Evolutionary conservation across 2,797 vertebrate genomes (phyloP).

Genomic region (Buphagus erythrorhynchus): DNA sequence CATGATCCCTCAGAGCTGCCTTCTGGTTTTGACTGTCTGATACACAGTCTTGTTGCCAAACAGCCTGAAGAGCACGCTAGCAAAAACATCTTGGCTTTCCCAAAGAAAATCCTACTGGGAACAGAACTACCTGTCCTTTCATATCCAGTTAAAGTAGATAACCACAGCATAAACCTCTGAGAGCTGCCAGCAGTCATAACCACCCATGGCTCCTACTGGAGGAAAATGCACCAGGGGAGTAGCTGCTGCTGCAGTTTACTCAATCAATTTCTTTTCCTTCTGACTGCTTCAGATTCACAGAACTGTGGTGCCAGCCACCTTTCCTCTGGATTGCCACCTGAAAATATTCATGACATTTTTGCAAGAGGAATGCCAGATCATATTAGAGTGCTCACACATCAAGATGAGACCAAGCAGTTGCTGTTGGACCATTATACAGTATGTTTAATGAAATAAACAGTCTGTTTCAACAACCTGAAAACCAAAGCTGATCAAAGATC

Average conservation of each 20-base stretch:
- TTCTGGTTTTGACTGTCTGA: not conserved
- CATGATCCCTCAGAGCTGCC: not conserved
- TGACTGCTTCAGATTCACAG: not conserved
- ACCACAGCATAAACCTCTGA: not conserved
- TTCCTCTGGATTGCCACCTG: not conserved
- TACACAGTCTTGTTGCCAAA: not conserved
- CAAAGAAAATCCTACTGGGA: not conserved
- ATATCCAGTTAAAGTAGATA: not conserved
- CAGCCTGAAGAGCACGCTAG: not conserved
- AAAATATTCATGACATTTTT: not conserved
- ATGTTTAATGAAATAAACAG: not conserved
- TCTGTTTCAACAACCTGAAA: not conserved
- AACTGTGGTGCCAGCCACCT: rapidly evolving
- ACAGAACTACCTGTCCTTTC: not conserved
- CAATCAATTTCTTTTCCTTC: not conserved
- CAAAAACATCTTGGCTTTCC: not conserved
- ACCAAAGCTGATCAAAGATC: not conserved
- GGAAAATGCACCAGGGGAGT: not conserved
- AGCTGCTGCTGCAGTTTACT: not conserved
- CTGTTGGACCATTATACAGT: rapidly evolving
- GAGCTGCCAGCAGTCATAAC: not conserved
- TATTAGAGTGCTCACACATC: not conserved
- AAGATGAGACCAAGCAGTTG: not conserved
- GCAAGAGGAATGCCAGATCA: not conserved
- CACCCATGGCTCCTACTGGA: not conserved